These are phyloP conservation scores for Tapirus indicus DNA, from an alignment of 2,797 vertebrate genomes.

Conservation along the genomic window DNA sequence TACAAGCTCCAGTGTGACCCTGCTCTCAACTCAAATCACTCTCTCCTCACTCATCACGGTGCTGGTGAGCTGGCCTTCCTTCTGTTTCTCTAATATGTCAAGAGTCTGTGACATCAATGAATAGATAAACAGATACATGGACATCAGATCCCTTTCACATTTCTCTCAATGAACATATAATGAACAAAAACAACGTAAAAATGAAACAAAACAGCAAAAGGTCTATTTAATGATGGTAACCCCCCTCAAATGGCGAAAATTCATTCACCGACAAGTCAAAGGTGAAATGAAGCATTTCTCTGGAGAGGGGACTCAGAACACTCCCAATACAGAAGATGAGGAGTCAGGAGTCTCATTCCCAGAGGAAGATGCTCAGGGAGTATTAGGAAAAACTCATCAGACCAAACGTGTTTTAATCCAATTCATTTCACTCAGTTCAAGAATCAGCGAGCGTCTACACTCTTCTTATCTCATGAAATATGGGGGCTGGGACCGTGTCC, in stretches of 20 bases:
- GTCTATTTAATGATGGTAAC: too few relatives aligned
- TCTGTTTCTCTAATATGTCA: not conserved
- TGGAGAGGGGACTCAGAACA: not conserved
- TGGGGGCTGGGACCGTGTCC: accelerated
- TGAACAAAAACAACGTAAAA: not conserved
- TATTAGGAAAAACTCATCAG: not conserved
- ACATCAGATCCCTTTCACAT: not conserved
- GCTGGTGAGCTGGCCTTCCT: not conserved
- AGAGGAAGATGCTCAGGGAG: not conserved
- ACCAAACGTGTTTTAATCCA: too few relatives aligned
- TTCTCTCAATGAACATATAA: too few relatives aligned
- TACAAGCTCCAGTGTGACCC: accelerated
- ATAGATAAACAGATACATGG: too few relatives aligned
- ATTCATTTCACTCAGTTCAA: not conserved
- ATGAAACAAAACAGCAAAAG: not conserved
- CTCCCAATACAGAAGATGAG: accelerated
- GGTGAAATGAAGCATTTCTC: not conserved
- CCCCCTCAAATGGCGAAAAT: accelerated
- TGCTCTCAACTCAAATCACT: too few relatives aligned
- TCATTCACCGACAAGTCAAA: not conserved
- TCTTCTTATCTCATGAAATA: accelerated
- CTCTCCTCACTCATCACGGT: not conserved
- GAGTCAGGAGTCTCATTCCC: not conserved
- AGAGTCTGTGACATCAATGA: not conserved
- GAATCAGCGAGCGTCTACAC: not conserved